phyloP scores from a whole-genome alignment of 2,113 vertebrate species.

The Alligator mississippiensis region DNA sequence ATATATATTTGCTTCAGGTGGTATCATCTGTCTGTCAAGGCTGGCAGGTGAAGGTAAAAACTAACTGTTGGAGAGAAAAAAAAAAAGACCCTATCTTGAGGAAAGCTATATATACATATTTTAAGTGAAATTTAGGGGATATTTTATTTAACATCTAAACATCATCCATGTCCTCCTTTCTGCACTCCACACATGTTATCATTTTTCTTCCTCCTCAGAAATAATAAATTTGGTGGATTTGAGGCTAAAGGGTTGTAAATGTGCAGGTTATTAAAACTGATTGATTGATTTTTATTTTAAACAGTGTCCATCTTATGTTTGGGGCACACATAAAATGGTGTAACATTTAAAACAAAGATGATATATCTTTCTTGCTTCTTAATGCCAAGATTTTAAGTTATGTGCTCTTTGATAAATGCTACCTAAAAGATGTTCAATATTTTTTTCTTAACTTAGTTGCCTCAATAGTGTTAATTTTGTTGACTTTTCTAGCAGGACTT shows the following conservation, averaged over 20 bases:
- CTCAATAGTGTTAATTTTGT: background rate
- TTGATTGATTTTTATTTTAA: constrained; percentile 28
- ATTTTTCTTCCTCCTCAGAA: background rate
- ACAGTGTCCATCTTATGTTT: background rate
- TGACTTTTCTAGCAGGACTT: background rate
- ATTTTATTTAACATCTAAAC: background rate
- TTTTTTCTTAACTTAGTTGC: background rate
- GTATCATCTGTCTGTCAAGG: background rate
- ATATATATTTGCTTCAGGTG: background rate
- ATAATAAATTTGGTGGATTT: background rate
- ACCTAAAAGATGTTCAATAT: background rate
- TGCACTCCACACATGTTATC: background rate
- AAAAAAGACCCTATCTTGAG: background rate
- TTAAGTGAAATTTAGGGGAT: background rate
- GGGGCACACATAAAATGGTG: background rate
- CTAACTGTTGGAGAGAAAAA: rapidly evolving
- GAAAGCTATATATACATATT: background rate
- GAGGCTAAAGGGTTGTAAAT: background rate
- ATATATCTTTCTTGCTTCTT: constrained; percentile 6
- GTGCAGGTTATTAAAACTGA: background rate
- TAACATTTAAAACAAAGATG: background rate
- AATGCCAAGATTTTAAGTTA: background rate
- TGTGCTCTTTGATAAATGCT: constrained; percentile 4
- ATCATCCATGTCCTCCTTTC: background rate
- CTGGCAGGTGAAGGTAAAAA: background rate